Conservation (phyloP, 1,140 invertebrate species). For the Brachionus asplanchnoidis region DNA sequence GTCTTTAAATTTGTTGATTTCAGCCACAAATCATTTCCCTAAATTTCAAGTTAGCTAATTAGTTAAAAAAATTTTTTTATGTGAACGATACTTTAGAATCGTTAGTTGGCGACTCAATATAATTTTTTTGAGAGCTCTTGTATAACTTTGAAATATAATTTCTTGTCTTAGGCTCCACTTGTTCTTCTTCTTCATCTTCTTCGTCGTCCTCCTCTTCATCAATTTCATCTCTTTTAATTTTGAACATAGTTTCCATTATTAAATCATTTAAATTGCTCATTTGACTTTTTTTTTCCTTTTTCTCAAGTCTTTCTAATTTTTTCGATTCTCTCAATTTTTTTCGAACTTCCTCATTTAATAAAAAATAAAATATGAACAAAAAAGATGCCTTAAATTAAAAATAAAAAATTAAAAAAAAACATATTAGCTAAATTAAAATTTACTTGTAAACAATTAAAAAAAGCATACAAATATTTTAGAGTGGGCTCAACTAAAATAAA, state of each 20-base stretch:
- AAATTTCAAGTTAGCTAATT: background rate
- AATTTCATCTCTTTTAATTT: background rate
- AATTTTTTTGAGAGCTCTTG: background rate
- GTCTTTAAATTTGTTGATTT: background rate
- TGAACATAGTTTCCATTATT: background rate
- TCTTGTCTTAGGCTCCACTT: background rate
- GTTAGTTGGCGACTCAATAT: background rate
- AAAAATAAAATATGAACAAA: conserved; percentile 52
- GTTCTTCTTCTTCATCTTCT: conserved; percentile 6
- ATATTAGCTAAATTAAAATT: background rate
- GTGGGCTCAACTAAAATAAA: conserved; percentile 50
- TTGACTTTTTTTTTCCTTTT: background rate
- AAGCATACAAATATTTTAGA: conserved; percentile 53
- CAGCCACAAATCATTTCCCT: background rate
- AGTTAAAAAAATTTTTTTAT: background rate
- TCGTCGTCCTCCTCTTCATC: background rate
- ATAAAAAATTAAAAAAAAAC: conserved; percentile 7
- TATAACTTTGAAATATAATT: background rate
- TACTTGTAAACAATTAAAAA: conserved; percentile 55
- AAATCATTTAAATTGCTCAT: background rate
- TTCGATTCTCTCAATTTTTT: background rate
- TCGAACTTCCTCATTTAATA: conserved; percentile 52
- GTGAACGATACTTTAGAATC: background rate
- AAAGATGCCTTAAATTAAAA: conserved; percentile 49
- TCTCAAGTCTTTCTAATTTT: background rate